Base-by-base conservation (phyloP, 2,888 invertebrate species). In the Sussaba pulchella region DNA sequence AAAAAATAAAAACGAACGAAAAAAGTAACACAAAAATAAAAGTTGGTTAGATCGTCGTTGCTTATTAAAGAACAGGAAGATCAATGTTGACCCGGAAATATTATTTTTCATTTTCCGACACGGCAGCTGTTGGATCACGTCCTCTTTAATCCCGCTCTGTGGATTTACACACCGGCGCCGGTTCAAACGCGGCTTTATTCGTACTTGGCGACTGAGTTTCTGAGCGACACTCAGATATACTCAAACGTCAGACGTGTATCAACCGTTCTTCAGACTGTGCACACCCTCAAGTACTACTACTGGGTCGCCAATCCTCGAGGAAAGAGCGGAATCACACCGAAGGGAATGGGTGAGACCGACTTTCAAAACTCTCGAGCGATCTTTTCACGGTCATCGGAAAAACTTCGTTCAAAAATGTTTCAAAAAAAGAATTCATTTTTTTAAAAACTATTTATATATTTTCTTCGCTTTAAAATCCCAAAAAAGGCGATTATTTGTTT, bases 81-180 rank as follows among this genome's bases (percentile, higher is more conserved):
- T 90, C 89, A 83, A 92, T 92, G 90, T 95, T 95, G 94, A 94
- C 93, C 92, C 94, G 97, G 97, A 95, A 96, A 93, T 97, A 97
- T 94, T 97, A 96, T 94, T 96, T 97, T 95, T 96, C 97, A 91
- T n/a, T 97, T 97, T 94, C 94, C 97, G 91, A 96, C 96, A 90
- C 97, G 96, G 96, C 98, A 99, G 97, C 95, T 99, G 88, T 95
- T 99, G 94, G 99, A 99, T 94, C 99, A 99, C 94, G 97, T 99
- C 79, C 95, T 99, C 85, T 99, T 99, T 95, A 99, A 99, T 94
- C 99, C 99, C 8, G 98, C 98, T 36, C 94, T 99, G 82, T 99
- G 99, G 99, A 99, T 99, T 90, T 98, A 99, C 93, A 98, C 99
- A 10, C 97, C 98, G 66, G 97, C 99, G 39, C 96, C 97, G 84